A percentile compares a stretch with the other conserved stretches of the same genome.
Conservation (phyloP, 2,797 vertebrate species). For the Tenualosa ilisha region DNA sequence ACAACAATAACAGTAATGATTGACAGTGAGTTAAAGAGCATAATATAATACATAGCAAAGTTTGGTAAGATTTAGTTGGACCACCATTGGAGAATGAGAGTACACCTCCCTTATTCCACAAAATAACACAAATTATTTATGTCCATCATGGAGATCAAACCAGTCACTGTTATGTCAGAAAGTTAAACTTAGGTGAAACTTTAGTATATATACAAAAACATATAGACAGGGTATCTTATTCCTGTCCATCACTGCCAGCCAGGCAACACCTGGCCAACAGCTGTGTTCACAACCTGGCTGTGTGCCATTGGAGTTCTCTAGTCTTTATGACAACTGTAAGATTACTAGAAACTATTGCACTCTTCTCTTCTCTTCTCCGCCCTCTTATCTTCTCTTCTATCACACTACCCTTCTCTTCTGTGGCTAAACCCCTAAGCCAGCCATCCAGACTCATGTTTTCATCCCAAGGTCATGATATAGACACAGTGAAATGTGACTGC, state of each 20-base stretch:
- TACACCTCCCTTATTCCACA: too few species aligned
- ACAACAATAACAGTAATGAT: neutral
- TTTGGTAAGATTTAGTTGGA: neutral
- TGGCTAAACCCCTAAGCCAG: neutral
- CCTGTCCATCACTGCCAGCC: neutral
- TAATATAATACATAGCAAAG: neutral
- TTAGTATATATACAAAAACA: too few species aligned
- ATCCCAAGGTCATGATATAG: constrained; percentile 43
- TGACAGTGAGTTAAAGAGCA: neutral
- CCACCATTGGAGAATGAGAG: too few species aligned
- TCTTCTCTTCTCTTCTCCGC: neutral
- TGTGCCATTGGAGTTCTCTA: neutral
- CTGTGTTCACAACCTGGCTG: neutral
- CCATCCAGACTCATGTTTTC: constrained; percentile 21
- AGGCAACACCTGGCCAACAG: neutral
- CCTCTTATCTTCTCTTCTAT: neutral
- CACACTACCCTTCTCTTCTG: neutral
- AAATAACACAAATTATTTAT: too few species aligned
- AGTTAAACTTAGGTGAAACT: too few species aligned
- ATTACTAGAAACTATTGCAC: neutral
- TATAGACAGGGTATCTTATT: neutral
- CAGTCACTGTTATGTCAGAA: too few species aligned
- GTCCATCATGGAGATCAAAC: too few species aligned
- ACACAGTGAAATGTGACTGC: constrained; percentile 44
- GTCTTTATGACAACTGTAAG: neutral